Evolutionary conservation across 30 jellyfish, hydroid and myxozoan genomes (phyloP).

Genomic region (Rhopilema esculentum): DNA sequence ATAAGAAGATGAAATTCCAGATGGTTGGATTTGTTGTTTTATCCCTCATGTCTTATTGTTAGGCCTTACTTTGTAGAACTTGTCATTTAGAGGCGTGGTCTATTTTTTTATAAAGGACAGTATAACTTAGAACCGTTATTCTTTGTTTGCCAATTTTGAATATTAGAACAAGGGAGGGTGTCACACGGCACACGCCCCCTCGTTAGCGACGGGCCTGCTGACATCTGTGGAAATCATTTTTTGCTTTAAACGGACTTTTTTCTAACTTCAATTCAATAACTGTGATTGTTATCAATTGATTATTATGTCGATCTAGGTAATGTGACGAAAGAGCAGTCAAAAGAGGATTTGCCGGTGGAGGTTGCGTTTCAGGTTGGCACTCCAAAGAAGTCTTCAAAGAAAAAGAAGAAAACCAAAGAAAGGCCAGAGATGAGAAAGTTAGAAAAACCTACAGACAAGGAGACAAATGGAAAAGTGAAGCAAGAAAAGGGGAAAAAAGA

Average conservation of each 20-base stretch:
- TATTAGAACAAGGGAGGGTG: no score
- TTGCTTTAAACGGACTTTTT: no score
- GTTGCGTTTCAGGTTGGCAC: conserved; percentile 47
- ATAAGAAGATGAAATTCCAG: not conserved
- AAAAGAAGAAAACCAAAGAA: conserved; percentile 68
- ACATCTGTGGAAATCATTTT: no score
- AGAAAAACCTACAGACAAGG: conserved; percentile 18
- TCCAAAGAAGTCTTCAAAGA: conserved; percentile 64
- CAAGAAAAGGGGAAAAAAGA: conserved; percentile 28
- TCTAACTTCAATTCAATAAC: no score
- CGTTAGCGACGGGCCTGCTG: no score
- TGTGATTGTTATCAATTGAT: not conserved
- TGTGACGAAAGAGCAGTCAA: conserved; percentile 5
- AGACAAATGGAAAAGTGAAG: conserved; percentile 5
- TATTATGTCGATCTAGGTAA: not conserved
- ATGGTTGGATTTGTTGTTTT: not conserved
- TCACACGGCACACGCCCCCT: no score
- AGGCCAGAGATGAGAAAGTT: conserved; percentile 28
- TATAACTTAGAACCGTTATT: no score
- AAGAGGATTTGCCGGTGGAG: conserved; percentile 26
- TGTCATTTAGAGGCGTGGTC: no score
- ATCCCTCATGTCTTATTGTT: not conserved
- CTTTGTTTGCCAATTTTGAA: no score
- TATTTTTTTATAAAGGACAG: no score
- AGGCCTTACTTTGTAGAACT: not conserved